Evolutionary conservation across 2,113 vertebrate genomes (phyloP).

Genomic region (Morone saxatilis): DNA sequence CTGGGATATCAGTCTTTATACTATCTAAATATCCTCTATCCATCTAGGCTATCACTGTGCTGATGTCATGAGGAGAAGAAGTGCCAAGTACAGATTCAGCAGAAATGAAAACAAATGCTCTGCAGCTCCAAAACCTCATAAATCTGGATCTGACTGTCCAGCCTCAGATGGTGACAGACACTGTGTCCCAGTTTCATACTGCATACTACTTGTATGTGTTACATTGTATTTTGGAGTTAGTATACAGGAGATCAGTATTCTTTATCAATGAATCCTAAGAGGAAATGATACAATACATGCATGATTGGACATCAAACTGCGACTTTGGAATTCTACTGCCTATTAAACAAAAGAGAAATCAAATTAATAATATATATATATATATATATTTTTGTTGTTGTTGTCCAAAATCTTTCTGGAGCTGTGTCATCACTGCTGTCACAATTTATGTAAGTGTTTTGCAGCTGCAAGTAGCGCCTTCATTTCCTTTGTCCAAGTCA

Average conservation of each 20-base stretch:
- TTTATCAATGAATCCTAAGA: background rate
- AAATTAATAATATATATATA: background rate
- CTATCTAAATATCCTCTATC: slow-evolving; percentile 46
- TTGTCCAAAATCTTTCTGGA: background rate
- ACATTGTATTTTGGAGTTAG: background rate
- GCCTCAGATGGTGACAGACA: background rate
- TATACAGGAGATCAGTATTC: background rate
- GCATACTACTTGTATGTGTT: background rate
- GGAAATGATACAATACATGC: background rate
- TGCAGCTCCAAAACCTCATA: background rate
- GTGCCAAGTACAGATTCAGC: slow-evolving; percentile 61
- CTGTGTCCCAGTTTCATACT: background rate
- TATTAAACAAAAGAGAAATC: background rate
- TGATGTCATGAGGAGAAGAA: slow-evolving; percentile 51
- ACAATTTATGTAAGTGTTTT: background rate
- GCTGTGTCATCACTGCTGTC: no score
- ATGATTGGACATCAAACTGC: background rate
- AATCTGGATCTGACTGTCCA: background rate
- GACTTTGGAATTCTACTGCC: background rate
- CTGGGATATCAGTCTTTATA: slow-evolving; percentile 50
- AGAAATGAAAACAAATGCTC: slow-evolving; percentile 40
- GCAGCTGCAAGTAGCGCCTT: background rate
- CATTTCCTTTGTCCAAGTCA: background rate
- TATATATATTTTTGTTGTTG: no score
- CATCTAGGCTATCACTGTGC: slow-evolving; percentile 22